phyloP scores from a whole-genome alignment of 2,113 vertebrate species.

The Rhadina sibilatrix region DNA sequence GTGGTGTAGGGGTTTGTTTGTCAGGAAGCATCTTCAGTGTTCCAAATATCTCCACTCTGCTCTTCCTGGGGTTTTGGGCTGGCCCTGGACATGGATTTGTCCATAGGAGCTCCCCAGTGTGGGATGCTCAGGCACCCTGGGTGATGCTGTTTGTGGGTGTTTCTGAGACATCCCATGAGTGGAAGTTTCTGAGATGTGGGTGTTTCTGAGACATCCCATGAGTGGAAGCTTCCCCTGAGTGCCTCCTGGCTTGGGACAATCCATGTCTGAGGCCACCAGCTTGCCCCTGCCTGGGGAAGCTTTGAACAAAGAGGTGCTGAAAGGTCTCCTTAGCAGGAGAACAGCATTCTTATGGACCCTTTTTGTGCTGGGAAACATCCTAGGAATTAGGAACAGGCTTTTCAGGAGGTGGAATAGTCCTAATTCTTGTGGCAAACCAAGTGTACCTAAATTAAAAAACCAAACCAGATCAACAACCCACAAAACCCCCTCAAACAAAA shows the following conservation, averaged over 20 bases:
- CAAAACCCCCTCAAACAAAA: neutral
- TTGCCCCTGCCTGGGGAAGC: neutral
- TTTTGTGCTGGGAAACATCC: neutral
- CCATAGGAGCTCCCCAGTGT: fast-evolving
- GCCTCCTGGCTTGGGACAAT: fast-evolving
- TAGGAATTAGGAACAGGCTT: neutral
- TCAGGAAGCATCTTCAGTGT: neutral
- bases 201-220: no score
- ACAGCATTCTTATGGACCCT: neutral
- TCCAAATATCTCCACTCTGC: neutral
- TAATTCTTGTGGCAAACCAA: neutral
- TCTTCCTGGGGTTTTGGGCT: neutral
- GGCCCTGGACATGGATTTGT: neutral
- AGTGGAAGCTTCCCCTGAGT: neutral
- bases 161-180: neutral
- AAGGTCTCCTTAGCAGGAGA: neutral
- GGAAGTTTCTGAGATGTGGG: neutral
- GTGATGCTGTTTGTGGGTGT: neutral
- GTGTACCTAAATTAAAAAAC: neutral
- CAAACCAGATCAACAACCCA: neutral
- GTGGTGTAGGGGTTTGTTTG: neutral
- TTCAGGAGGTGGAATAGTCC: neutral
- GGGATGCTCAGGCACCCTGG: neutral
- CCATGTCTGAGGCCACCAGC: neutral
- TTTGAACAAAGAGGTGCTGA: neutral